phyloP scores from a whole-genome alignment of 1,140 invertebrate genomes.

The Drosophila watanabei region DNA sequence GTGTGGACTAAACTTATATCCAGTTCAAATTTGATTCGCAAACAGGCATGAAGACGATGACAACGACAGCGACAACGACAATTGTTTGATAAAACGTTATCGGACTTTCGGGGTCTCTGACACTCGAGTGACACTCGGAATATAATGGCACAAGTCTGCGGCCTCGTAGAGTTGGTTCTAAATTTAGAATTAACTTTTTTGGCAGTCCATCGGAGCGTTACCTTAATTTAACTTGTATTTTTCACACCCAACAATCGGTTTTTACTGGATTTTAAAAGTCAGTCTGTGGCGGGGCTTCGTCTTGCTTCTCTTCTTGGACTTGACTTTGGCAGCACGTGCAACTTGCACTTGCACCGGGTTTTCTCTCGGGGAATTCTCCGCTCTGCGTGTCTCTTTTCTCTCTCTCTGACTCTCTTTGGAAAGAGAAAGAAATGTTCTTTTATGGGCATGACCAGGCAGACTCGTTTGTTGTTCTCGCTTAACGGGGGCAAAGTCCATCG shows the following conservation, averaged over 20 bases:
- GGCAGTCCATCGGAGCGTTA: constrained; percentile 61
- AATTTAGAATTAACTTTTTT: constrained; percentile 48
- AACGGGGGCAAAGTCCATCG: constrained; percentile 32
- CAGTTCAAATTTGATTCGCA: constrained; percentile 44
- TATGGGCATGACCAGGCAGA: constrained; percentile 31
- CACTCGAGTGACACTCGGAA: constrained; percentile 27
- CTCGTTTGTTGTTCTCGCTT: constrained; percentile 39
- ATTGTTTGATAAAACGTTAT: constrained; percentile 49
- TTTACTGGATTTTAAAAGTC: not conserved
- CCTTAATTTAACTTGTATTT: constrained; percentile 28
- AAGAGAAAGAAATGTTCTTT: constrained; percentile 31
- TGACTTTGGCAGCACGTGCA: constrained; percentile 38
- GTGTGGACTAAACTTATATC: constrained; percentile 31
- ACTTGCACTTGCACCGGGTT: constrained; percentile 24
- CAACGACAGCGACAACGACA: constrained; percentile 23
- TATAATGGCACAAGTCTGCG: constrained; percentile 10
- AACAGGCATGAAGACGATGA: constrained; percentile 22
- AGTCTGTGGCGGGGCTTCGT: no score
- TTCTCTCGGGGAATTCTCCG: not conserved
- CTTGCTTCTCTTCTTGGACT: not conserved
- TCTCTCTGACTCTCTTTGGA: constrained; percentile 1
- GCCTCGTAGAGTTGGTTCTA: constrained; percentile 28
- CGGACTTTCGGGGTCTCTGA: constrained; percentile 40
- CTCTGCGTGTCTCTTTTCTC: not conserved
- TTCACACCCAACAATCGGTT: not conserved